Base-by-base conservation (phyloP, 2,888 invertebrate genomes). In the Acholoe squamosa region DNA sequence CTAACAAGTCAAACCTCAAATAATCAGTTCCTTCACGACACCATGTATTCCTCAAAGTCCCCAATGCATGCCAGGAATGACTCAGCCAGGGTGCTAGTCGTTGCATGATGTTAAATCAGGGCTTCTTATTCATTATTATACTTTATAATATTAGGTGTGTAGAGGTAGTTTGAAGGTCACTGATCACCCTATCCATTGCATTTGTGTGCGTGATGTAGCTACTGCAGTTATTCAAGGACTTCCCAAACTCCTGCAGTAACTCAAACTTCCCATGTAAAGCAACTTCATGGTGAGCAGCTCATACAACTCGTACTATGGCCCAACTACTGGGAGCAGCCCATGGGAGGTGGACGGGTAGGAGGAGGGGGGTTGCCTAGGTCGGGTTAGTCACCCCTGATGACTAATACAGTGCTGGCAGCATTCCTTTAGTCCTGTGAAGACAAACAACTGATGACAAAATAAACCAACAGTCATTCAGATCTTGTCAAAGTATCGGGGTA, bases 161-260 rank as follows among this genome's bases (percentile, higher is more conserved):
- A 43, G 43, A 43, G 43, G 43, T 43, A 10, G 43, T 43, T 10
- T 43, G 43, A 43, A 43, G 43, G 43, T 43, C 43, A 43, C 43
- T 43, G 43, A 43, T 19, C 61, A 61, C 61, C 61, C 19, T 61
- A 61, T 14, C 61, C 61, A 3, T 14, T 61, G 22, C 61, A 19
- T 19, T n/a, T 61, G 19, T 61, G 61, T 61, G 61, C 61, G 61
- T 61, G 61, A 1, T 43, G 43, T 43, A 43, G 10, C 43, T 43
- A 7, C 43, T 43, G 43, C 43, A 43, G 43, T 1, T n/a, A 61
- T 19, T 61, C 22, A n/a, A 61, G n/a, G 61, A 61, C 61, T 61
- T 61, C 61, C 43, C 19, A 61, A 61, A 61, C 61, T 61, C 61
- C n/a, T 61, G 61, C 61, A 61, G 61, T 61, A 61, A 61, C 61